These are phyloP conservation scores for Diaphora mendica DNA, from an alignment of 2,888 invertebrate genomes.

Conservation along the genomic window DNA sequence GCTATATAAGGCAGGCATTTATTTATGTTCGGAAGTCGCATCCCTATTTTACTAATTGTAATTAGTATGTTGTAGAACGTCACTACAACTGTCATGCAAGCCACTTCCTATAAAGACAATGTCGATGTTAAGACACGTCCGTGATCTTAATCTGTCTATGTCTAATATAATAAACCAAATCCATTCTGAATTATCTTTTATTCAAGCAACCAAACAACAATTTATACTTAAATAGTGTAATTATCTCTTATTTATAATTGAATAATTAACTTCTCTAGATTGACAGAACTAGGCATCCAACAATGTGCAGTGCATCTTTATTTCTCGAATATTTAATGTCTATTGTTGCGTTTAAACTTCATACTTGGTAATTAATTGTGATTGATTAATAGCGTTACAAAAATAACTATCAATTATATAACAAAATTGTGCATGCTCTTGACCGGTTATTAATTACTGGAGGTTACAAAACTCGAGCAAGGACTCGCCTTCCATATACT, in stretches of 20 bases:
- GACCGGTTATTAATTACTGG: slow-evolving; percentile 3
- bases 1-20: background rate
- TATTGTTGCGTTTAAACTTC: background rate
- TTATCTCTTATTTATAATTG: slow-evolving; percentile 1
- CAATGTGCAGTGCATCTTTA: slow-evolving; percentile 11
- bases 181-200: too few species aligned
- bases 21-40: background rate
- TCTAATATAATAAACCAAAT: too few species aligned
- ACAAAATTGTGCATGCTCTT: slow-evolving; percentile 18
- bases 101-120: too few species aligned
- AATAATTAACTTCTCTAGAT: slow-evolving; percentile 1
- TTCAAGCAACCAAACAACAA: too few species aligned
- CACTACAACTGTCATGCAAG: too few species aligned
- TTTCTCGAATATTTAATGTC: slow-evolving; percentile 2
- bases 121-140: too few species aligned
- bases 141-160: too few species aligned
- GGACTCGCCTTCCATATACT: background rate
- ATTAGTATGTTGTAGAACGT: too few species aligned
- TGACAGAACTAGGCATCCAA: slow-evolving; percentile 5
- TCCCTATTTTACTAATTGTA: too few species aligned
- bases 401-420: slow-evolving; percentile 10
- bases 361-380: background rate
- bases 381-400: slow-evolving; percentile 8
- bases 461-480: slow-evolving; percentile 10
- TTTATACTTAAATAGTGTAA: background rate